These are phyloP conservation scores for Ivindomyrus marchei DNA, from an alignment of 2,113 vertebrate genomes.

Conservation along the genomic window DNA sequence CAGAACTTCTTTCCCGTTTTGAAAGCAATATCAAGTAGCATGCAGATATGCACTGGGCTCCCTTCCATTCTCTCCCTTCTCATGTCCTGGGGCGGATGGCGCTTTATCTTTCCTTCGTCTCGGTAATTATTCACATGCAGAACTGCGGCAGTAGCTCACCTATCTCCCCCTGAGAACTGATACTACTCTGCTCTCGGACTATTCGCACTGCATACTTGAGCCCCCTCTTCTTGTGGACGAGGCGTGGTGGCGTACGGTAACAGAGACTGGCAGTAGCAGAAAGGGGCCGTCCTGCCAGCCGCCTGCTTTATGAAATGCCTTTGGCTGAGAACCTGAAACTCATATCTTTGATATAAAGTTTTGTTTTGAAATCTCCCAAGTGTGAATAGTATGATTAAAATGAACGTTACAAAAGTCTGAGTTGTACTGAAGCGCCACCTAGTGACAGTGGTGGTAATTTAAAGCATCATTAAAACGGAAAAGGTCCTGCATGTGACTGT, in stretches of 20 bases:
- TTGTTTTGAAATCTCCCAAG: conserved; percentile 42
- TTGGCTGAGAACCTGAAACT: conserved; percentile 44
- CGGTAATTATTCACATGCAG: conserved; percentile 19
- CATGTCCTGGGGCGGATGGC: conserved; percentile 14
- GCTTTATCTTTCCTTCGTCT: conserved; percentile 17
- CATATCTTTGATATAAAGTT: conserved; percentile 30
- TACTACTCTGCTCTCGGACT: neutral
- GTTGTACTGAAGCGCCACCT: conserved; percentile 72
- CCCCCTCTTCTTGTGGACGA: conserved; percentile 17
- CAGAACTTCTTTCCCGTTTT: neutral
- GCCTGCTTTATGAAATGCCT: conserved; percentile 42
- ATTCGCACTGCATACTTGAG: conserved; percentile 24
- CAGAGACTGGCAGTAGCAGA: conserved; percentile 26
- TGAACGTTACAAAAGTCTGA: conserved; percentile 30
- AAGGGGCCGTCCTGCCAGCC: conserved; percentile 38
- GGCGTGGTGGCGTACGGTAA: conserved; percentile 4
- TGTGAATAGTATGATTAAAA: conserved; percentile 40
- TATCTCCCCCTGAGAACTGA: conserved; percentile 6
- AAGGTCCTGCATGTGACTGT: neutral
- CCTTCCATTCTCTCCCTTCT: neutral
- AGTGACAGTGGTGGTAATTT: conserved; percentile 45
- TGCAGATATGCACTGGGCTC: conserved; percentile 13
- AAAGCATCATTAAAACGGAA: conserved; percentile 9
- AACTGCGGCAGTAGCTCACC: conserved; percentile 13
- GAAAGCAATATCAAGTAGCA: conserved; percentile 25